Evolutionary conservation across 2,113 vertebrate species (phyloP).

Genomic region (Peromyscus maniculatus): DNA sequence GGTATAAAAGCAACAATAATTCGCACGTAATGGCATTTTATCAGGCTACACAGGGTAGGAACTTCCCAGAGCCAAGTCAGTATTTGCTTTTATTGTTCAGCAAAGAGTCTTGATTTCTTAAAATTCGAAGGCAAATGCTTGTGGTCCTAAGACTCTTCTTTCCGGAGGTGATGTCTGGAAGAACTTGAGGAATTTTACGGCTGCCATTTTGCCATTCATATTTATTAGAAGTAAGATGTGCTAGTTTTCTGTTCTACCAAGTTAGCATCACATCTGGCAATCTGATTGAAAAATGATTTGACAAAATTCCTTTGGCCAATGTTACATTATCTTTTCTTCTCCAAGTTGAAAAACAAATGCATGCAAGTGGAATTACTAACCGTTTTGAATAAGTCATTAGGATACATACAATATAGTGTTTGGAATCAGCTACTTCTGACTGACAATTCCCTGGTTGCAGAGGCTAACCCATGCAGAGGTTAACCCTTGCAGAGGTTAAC

Average conservation of each 20-base stretch:
- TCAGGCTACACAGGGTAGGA: slow-evolving; percentile 58
- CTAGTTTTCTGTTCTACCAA: slow-evolving; percentile 54
- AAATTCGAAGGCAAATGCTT: slow-evolving; percentile 76
- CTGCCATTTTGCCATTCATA: slow-evolving; percentile 60
- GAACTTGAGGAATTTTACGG: slow-evolving; percentile 1
- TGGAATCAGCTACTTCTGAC: background rate
- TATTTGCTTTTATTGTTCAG: slow-evolving; percentile 34
- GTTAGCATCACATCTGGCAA: slow-evolving; percentile 23
- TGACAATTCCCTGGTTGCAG: background rate
- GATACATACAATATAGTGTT: background rate
- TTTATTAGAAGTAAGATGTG: slow-evolving; percentile 71
- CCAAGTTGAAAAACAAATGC: slow-evolving; percentile 35
- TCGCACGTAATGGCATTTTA: slow-evolving; percentile 72
- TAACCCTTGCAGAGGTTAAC: too few species aligned
- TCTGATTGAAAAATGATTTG: slow-evolving; percentile 25
- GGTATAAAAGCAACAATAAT: slow-evolving; percentile 71
- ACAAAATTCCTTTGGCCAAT: slow-evolving; percentile 41
- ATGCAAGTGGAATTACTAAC: background rate
- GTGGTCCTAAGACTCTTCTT: slow-evolving; percentile 79
- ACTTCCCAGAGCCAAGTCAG: slow-evolving; percentile 73
- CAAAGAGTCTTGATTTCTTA: slow-evolving; percentile 78
- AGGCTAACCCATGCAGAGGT: background rate
- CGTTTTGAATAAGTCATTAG: slow-evolving; percentile 27
- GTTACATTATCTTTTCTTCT: slow-evolving; percentile 58
- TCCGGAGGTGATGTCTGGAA: slow-evolving; percentile 28